phyloP scores from a whole-genome alignment of 2,797 vertebrate genomes.

The Pygocentrus nattereri region DNA sequence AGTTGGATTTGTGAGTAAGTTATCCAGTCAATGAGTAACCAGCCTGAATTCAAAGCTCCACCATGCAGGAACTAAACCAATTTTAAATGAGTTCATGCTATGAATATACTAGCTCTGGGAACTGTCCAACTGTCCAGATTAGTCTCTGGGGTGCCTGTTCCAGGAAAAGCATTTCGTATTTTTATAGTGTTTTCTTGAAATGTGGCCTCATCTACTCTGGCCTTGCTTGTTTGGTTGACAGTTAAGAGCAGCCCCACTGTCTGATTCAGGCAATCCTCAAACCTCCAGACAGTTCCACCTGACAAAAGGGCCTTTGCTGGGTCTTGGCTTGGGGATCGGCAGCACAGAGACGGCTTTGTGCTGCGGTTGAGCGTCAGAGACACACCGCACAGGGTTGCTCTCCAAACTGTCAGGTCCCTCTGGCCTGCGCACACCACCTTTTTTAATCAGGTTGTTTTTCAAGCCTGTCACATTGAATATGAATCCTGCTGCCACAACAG shows the following conservation, averaged over 20 bases:
- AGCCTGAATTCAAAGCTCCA: conserved; percentile 24
- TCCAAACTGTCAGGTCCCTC: conserved; percentile 52
- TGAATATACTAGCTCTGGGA: conserved; percentile 27
- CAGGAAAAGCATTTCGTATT: conserved; percentile 45
- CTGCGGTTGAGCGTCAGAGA: conserved; percentile 39
- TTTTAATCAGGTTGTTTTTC: conserved; percentile 37
- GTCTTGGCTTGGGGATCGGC: conserved; percentile 35
- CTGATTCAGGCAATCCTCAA: conserved; percentile 56
- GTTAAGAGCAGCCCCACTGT: conserved; percentile 49
- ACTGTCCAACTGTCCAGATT: conserved; percentile 29
- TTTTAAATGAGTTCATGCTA: conserved; percentile 24
- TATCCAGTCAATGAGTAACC: conserved; percentile 9
- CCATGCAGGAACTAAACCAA: conserved; percentile 33
- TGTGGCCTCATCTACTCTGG: conserved; percentile 26
- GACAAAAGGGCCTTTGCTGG: conserved; percentile 60
- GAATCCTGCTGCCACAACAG: background rate
- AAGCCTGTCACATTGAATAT: conserved; percentile 21
- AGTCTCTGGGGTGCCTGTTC: conserved; percentile 30
- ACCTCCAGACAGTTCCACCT: conserved; percentile 52
- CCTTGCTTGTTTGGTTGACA: conserved; percentile 51
- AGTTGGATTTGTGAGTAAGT: conserved; percentile 21
- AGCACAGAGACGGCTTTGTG: conserved; percentile 66
- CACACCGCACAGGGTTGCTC: conserved; percentile 44
- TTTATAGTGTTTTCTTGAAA: conserved; percentile 38
- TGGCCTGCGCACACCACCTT: conserved; percentile 25